A percentile compares a stretch with the other conserved stretches of the same genome.
These are phyloP conservation scores for Gallinago stenura DNA, from an alignment of 2,797 vertebrate species.

Conservation along the genomic window DNA sequence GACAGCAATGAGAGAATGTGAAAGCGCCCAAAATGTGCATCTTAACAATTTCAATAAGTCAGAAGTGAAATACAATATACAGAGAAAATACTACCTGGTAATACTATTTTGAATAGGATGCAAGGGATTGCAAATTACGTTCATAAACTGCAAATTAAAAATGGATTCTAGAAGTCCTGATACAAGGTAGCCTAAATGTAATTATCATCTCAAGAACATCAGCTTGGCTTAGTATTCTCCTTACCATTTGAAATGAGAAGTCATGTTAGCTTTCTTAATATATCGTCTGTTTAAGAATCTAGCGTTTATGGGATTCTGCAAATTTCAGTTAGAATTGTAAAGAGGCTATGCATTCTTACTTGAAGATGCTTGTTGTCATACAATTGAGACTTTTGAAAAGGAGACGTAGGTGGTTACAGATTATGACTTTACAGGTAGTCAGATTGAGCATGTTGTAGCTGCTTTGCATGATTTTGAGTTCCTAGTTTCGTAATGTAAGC, in stretches of 20 bases:
- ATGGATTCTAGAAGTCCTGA: neutral
- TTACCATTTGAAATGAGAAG: neutral
- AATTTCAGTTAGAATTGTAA: neutral
- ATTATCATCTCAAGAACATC: neutral
- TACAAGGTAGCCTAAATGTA: neutral
- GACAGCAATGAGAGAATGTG: neutral
- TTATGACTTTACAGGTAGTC: neutral
- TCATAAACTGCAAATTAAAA: neutral
- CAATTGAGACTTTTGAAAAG: neutral
- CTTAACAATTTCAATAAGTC: neutral
- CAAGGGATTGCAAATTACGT: neutral
- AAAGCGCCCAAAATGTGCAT: neutral
- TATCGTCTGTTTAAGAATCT: neutral
- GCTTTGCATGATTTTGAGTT: neutral
- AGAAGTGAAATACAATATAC: neutral
- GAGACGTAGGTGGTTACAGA: accelerated
- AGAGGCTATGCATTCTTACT: neutral
- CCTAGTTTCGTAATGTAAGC: neutral
- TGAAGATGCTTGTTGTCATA: neutral
- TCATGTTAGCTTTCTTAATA: neutral
- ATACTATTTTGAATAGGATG: neutral
- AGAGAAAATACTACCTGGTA: neutral
- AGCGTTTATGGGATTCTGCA: neutral
- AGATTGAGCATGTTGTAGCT: neutral
- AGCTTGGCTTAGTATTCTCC: neutral